Base-by-base conservation (phyloP, 2,888 invertebrate genomes). In the Ormyrus rosae region DNA sequence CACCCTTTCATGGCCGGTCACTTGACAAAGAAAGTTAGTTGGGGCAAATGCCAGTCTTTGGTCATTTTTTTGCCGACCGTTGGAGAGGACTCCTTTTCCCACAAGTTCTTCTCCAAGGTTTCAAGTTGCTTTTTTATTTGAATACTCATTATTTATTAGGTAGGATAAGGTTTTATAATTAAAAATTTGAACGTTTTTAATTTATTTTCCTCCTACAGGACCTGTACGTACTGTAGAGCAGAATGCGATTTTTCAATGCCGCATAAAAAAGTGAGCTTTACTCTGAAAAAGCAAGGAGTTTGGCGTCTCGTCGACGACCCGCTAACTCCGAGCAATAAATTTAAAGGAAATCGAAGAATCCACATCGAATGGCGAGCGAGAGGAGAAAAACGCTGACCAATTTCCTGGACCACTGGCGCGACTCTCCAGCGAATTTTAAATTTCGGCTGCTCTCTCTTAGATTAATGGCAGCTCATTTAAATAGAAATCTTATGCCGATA, bases 381-480 rank as follows among this genome's bases (percentile, higher is more conserved):
- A 19, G 2, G 48, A 65, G 58, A 71, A 73, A 82, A 82, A 9
- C 74, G 82, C 82, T 82, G 82, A 82, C 80, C 78, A 72, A 71
- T 69, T 69, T 80, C 77, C 78, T 73, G n/a, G 13, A 19, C 5
- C 13, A 5, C 50, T 19, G 19, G 19, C 6, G 6, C 45, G 19
- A 7, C 51, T 55, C 46, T n/a, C 61, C 6, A n/a, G 0, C 70
- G 72, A 73, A 73, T 82, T 88, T 87, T 79, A 77, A 80, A 79
- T 82, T 77, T 79, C 65, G 50, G 53, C 53, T 4, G 91, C 90
- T 90, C 91, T 87, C 88, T 85, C 84, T 84, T 85, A 86, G 87
- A 88, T 89, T 90, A 90, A 91, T 90, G 89, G 89, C 86, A 85
- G 87, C 90, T 91, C 90, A 90, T 91, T 91, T 91, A 90, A 91